Conservation (phyloP, 2,113 vertebrate species). For the Calyptomena viridis region DNA sequence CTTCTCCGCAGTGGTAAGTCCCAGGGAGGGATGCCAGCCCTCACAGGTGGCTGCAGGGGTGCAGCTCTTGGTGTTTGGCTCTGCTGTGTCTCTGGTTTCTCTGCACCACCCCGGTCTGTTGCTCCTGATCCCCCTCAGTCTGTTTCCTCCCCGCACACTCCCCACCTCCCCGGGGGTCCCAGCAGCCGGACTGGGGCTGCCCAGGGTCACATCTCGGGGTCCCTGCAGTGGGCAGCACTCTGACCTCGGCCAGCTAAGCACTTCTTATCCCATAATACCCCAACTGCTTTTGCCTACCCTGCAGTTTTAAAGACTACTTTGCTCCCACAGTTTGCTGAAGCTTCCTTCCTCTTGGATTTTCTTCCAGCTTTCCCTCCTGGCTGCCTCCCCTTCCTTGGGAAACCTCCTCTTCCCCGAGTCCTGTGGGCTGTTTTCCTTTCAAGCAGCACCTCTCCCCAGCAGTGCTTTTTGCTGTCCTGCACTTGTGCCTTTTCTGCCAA, state of each 20-base stretch:
- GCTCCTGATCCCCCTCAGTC: background rate
- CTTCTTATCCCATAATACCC: background rate
- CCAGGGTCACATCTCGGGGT: rapidly evolving
- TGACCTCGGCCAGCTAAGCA: background rate
- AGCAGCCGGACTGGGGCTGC: background rate
- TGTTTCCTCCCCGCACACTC: background rate
- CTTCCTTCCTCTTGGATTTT: background rate
- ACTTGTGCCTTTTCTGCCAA: background rate
- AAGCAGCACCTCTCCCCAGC: background rate
- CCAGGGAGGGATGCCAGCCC: background rate
- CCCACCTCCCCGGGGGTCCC: background rate
- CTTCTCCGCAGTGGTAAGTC: conserved; percentile 16
- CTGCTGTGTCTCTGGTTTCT: background rate
- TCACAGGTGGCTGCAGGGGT: background rate
- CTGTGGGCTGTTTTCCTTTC: background rate
- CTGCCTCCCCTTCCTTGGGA: background rate
- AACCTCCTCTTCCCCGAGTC: background rate
- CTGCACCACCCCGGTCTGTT: background rate
- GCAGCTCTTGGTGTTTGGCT: background rate
- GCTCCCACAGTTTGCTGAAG: background rate
- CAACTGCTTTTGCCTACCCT: background rate
- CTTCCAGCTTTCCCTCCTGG: background rate
- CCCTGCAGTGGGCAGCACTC: background rate
- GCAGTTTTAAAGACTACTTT: background rate
- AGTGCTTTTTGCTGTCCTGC: background rate